Evolutionary conservation across 1,140 invertebrate species (phyloP).

Genomic region (Vanessa atalanta): DNA sequence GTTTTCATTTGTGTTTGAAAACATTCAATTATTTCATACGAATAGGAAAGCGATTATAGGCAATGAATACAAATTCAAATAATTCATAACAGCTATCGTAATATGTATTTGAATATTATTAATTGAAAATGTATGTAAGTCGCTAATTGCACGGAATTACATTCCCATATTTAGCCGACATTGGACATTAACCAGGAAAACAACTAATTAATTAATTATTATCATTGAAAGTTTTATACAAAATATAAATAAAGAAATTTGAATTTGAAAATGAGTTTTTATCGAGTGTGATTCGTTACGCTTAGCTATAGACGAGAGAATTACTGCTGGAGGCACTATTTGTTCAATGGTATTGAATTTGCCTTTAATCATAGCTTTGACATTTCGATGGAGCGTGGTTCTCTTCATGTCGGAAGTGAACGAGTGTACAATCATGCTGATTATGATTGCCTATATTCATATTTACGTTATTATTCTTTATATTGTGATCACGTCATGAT

Average conservation of each 20-base stretch:
- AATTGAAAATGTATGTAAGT: slow-evolving; percentile 12
- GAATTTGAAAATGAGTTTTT: neutral
- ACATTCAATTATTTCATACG: neutral
- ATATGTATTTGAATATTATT: slow-evolving; percentile 4
- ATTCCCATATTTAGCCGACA: neutral
- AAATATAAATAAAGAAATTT: neutral
- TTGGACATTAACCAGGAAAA: neutral
- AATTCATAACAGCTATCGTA: neutral
- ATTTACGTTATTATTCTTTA: neutral
- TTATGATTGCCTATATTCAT: slow-evolving; percentile 22
- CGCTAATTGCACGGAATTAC: slow-evolving; percentile 4
- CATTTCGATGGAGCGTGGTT: slow-evolving; percentile 14
- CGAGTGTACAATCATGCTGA: slow-evolving; percentile 17
- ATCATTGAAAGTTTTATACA: too few species aligned
- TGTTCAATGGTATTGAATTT: slow-evolving; percentile 26
- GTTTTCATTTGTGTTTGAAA: too few species aligned
- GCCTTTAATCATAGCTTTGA: slow-evolving; percentile 28
- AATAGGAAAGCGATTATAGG: neutral
- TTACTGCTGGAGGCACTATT: slow-evolving; percentile 14
- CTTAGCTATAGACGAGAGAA: neutral
- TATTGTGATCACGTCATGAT: too few species aligned
- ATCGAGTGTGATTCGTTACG: neutral
- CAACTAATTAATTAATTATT: neutral
- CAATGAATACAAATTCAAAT: neutral
- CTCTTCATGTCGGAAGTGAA: slow-evolving; percentile 7